Evolutionary conservation across 2,113 vertebrate genomes (phyloP).

Genomic region (Podarcis muralis): DNA sequence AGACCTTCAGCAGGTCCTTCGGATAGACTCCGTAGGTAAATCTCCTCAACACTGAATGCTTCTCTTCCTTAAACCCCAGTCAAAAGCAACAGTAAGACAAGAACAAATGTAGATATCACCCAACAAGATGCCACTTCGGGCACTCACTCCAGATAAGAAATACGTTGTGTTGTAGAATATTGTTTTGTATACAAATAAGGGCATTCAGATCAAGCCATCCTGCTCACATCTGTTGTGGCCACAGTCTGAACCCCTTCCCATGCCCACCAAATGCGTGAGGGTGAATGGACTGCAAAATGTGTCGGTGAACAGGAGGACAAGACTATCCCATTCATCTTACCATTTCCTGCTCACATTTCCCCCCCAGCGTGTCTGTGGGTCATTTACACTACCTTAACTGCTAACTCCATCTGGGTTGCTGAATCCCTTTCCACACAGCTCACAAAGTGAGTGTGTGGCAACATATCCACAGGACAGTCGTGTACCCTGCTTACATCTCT

Average conservation of each 20-base stretch:
- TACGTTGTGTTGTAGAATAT: neutral
- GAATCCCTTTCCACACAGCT: neutral
- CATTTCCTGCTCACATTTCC: too few species aligned
- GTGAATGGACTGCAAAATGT: too few species aligned
- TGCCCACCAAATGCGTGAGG: too few species aligned
- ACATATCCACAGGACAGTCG: neutral
- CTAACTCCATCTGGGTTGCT: neutral
- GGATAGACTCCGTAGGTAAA: constrained; percentile 91
- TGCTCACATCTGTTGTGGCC: neutral
- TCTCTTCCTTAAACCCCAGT: constrained; percentile 5
- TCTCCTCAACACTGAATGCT: constrained; percentile 58
- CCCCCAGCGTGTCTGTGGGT: too few species aligned
- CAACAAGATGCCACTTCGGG: neutral
- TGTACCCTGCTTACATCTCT: neutral
- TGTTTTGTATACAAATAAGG: neutral
- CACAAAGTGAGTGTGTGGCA: neutral
- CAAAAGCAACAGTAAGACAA: neutral
- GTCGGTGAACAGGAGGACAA: too few species aligned
- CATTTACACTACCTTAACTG: too few species aligned
- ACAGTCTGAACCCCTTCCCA: neutral
- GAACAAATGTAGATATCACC: neutral
- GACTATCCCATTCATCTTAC: too few species aligned
- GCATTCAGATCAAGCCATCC: neutral
- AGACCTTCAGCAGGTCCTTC: constrained; percentile 89
- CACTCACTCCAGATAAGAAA: neutral